phyloP scores from a whole-genome alignment of 2,888 invertebrate species.

The Drosophila kanekoi region DNA sequence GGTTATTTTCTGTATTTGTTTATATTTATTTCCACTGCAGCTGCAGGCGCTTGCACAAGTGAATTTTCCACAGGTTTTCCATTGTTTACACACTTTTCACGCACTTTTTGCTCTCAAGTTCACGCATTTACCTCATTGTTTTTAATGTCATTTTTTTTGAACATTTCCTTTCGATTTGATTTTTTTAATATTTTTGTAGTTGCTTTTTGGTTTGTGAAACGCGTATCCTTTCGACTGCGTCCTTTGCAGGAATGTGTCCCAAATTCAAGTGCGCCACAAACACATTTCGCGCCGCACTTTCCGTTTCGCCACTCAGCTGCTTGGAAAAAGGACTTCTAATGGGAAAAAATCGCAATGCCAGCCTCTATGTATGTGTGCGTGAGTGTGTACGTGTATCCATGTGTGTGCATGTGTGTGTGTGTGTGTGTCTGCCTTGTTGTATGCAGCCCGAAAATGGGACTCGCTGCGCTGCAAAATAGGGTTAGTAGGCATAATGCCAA shows the following conservation, averaged over 20 bases:
- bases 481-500: slow-evolving; percentile 85
- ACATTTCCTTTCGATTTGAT: not conserved
- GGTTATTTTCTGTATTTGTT: not conserved
- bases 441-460: slow-evolving; percentile 83
- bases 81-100: slow-evolving; percentile 38
- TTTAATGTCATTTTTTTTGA: not conserved
- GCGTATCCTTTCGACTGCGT: slow-evolving; percentile 65
- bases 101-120: slow-evolving; percentile 13
- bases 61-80: slow-evolving; percentile 48
- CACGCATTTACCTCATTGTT: not conserved
- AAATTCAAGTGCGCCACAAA: slow-evolving; percentile 80
- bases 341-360: slow-evolving; percentile 65
- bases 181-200: not conserved
- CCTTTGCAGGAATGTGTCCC: slow-evolving; percentile 81
- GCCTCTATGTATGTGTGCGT: slow-evolving; percentile 1
- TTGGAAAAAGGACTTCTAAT: slow-evolving; percentile 59
- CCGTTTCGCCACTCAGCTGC: slow-evolving; percentile 68
- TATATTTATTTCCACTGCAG: slow-evolving; percentile 12
- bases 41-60: slow-evolving; percentile 27
- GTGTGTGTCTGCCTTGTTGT: slow-evolving; percentile 26
- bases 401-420: slow-evolving; percentile 7
- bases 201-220: slow-evolving; percentile 21
- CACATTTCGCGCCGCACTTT: slow-evolving; percentile 74
- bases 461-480: slow-evolving; percentile 84
- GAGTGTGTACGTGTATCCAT: not conserved